Base-by-base conservation (phyloP, 2,797 vertebrate species). In the Natrix natrix region DNA sequence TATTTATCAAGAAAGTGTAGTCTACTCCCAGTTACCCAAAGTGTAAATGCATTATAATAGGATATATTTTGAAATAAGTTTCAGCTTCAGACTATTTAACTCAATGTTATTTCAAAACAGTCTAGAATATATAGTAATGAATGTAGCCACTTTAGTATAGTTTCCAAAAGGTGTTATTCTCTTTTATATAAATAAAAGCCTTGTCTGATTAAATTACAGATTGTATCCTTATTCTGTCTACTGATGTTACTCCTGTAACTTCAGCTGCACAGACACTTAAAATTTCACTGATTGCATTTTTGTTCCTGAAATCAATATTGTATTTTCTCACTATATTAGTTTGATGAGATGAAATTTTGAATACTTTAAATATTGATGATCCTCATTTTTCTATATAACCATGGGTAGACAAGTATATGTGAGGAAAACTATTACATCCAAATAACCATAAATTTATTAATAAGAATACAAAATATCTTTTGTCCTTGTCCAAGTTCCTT, bases 241-340 rank as follows among this genome's bases (percentile, higher is more conserved):
- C 63, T 78, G 20, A 63, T 28, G 17, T 86, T 91, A 57, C 48
- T 91, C 24, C 48, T 63, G 57, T 63, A 91, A 60, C 86, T 91
- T 89, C 20, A 89, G 69, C 89, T 93, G 57, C n/a, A 52, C 20
- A 89, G 57, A 93, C 52, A 88, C 86, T 91, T 61, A 63, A 91
- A 55, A n/a, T 93, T 66, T 69, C 87, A 89, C 87, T 93, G 87
- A 86, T 91, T 91, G 52, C 52, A 89, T 86, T 93, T 89, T 60
- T 91, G 52, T 89, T 37, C 3, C 17, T 91, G 55, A 89, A 83
- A n/a, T 91, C 59, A 86, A 12, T 52, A 89, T 88, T 88, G 78
- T 11, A 78, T 37, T 74, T 55, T 16, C 55, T 91, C 57, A 89
- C n/a, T 48, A 88, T 91, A 32, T 48, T 83, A 6, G n/a, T 32